Percentiles rank a stretch among this genome's conserved stretches.
Evolutionary conservation across 2,113 vertebrate species (phyloP).

Genomic region (Promerops cafer): DNA sequence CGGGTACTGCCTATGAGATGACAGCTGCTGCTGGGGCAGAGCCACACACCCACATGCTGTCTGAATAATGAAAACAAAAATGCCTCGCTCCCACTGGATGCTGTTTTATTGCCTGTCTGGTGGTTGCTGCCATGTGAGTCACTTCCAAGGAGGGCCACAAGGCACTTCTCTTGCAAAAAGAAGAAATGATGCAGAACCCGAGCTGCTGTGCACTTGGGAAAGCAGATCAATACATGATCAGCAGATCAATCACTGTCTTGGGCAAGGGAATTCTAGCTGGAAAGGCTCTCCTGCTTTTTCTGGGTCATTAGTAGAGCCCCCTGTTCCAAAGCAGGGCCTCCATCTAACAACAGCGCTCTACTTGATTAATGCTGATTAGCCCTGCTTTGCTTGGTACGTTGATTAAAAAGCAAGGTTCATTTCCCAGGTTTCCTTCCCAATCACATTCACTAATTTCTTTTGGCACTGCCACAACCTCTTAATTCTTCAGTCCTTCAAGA

Average conservation of each 20-base stretch:
- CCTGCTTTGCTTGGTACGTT: slow-evolving; percentile 26
- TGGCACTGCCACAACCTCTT: slow-evolving; percentile 42
- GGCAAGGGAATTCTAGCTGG: not conserved
- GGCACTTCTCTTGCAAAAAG: not conserved
- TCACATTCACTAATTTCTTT: slow-evolving; percentile 52
- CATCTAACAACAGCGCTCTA: slow-evolving; percentile 27
- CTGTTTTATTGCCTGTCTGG: slow-evolving; percentile 3
- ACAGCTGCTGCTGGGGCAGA: slow-evolving; percentile 27
- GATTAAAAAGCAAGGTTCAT: slow-evolving; percentile 61
- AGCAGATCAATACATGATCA: not conserved
- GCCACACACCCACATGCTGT: not conserved
- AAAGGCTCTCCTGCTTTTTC: not conserved
- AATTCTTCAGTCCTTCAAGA: slow-evolving; percentile 28
- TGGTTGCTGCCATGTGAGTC: not conserved
- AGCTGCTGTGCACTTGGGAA: not conserved
- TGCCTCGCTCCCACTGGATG: not conserved
- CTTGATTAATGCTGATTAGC: slow-evolving; percentile 72
- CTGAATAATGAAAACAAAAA: slow-evolving; percentile 34
- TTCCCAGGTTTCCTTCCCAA: slow-evolving; percentile 63
- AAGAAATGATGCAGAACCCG: not conserved
- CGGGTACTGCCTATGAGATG: not conserved
- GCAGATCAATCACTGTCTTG: not conserved
- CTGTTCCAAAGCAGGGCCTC: slow-evolving; percentile 43
- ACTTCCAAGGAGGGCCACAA: not conserved
- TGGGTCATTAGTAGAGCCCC: slow-evolving; percentile 30